Evolutionary conservation across 2,888 invertebrate species (phyloP), one percentile per base, ranked within the genome.

Genomic region (Drosophila formosana): DNA sequence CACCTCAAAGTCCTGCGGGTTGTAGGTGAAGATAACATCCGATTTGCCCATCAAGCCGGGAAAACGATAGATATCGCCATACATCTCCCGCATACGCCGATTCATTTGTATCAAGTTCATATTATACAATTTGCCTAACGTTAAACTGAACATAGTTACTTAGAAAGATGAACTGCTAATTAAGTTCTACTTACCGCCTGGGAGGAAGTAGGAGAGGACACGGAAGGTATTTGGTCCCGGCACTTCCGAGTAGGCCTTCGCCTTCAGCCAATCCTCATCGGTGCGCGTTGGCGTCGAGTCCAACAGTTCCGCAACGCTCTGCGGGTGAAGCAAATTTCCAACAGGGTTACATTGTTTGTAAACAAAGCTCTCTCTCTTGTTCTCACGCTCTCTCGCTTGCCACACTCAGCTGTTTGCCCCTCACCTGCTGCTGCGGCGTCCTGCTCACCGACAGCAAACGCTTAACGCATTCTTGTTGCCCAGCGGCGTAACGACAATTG

Each of bases 1-100:
- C 9, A 72, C 51, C 57, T 93, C 93, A 49, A 94, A 92, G 78
- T 94, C 93, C 9, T 93, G 92, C 0, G 94, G 94, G 80, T 94
- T 92, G 73, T 93, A 94, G n/a, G 93, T 86, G 11, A 93, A 89
- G 0, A 94, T 90, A 1, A 93, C 76, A 72, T 91, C 86, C 0
- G 70, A 57, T 51, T 88, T 88, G 7, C 91, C 91, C 67, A 90
- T 77, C 34, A 93, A 65, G 3, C 93, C 93, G n/a, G 91, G 92
- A 5, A 94, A 55, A 9, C 90, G 89, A n/a, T 92, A 91, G 4
- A 94, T 90, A 53, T 93, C 84, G 2, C 94, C 94, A 74, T 93
- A 91, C 55, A 80, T 76, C 7, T 88, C 61, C 4, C 89, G 76
- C 70, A 89, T 62, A 4, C 80, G 66, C 11, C 68, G 64, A 62